These are phyloP conservation scores for Drosophila seguyi DNA, from an alignment of 1,140 invertebrate species.

Conservation along the genomic window DNA sequence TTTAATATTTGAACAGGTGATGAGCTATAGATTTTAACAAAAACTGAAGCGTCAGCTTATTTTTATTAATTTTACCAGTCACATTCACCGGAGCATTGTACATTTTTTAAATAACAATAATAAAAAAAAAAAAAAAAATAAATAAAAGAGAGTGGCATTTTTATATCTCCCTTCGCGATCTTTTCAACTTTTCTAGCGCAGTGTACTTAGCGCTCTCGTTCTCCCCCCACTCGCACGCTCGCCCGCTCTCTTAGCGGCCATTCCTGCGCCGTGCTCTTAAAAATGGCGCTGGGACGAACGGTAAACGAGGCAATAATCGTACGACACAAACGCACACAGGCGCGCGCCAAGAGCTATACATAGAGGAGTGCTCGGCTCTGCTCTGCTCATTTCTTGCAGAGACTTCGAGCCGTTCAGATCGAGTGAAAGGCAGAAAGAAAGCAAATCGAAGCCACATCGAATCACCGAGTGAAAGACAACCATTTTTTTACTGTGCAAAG, in stretches of 20 bases:
- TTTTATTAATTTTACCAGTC: slow-evolving; percentile 1
- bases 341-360: slow-evolving; percentile 58
- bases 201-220: slow-evolving; percentile 22
- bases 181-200: slow-evolving; percentile 18
- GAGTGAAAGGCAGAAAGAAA: slow-evolving; percentile 26
- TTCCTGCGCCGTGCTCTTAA: slow-evolving; percentile 51
- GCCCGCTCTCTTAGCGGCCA: slow-evolving; percentile 28
- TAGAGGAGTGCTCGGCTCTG: slow-evolving; percentile 35
- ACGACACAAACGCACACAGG: slow-evolving; percentile 5
- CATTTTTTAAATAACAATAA: slow-evolving; percentile 3
- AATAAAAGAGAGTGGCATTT: neutral
- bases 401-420: slow-evolving; percentile 66
- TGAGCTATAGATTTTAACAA: neutral
- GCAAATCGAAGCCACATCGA: slow-evolving; percentile 7
- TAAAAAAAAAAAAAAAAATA: neutral
- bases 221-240: slow-evolving; percentile 12
- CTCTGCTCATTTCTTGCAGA: slow-evolving; percentile 77
- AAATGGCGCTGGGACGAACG: slow-evolving; percentile 48
- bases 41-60: slow-evolving; percentile 6
- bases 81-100: slow-evolving; percentile 8
- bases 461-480: slow-evolving; percentile 4
- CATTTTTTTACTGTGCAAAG: slow-evolving; percentile 48
- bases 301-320: slow-evolving; percentile 41
- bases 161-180: neutral
- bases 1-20: slow-evolving; percentile 22